Evolutionary conservation across 92 coral and sea anemone species (phyloP).

Genomic region (Desmophyllum pertusum): DNA sequence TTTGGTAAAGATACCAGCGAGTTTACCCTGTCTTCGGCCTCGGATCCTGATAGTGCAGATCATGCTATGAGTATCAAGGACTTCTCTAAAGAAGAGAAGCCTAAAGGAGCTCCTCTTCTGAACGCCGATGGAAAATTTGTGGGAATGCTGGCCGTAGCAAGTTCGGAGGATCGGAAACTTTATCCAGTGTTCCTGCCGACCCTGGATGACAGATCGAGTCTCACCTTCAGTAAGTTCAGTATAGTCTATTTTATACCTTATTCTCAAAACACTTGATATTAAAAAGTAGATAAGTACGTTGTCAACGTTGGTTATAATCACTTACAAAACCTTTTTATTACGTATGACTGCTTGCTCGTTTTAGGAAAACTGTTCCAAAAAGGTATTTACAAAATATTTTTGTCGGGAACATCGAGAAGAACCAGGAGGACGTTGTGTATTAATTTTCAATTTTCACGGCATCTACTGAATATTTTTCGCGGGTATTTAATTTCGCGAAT

Average conservation of each 20-base stretch:
- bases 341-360: no score
- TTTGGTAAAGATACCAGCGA: neutral
- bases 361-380: no score
- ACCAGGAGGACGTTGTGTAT: no score
- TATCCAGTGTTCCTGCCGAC: conserved; percentile 33
- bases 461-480: no score
- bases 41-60: conserved; percentile 5
- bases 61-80: neutral
- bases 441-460: no score
- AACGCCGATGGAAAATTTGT: conserved; percentile 12
- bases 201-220: neutral
- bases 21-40: conserved; percentile 18
- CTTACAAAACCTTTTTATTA: no score
- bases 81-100: conserved; percentile 8
- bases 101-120: conserved; percentile 27
- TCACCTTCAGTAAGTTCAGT: conserved; percentile 5
- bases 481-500: no score
- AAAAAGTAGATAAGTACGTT: no score
- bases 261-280: no score
- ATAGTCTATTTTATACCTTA: neutral
- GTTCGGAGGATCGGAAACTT: conserved; percentile 1
- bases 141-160: conserved; percentile 31
- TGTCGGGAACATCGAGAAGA: no score
- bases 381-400: no score
- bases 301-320: no score